Evolutionary conservation across 2,888 invertebrate genomes (phyloP).

Genomic region (Timema podura): DNA sequence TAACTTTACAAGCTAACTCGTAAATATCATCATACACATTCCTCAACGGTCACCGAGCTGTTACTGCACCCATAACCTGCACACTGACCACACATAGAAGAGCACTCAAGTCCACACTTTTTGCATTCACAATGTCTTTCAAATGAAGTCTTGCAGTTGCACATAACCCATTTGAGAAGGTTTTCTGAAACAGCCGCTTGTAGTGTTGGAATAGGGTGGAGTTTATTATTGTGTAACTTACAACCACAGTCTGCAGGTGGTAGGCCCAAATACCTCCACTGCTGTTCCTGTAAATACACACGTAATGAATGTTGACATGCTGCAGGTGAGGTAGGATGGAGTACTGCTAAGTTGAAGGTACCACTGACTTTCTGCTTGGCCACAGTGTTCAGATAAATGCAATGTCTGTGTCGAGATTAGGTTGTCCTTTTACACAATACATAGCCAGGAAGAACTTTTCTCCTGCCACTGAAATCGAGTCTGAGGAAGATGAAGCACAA

Average conservation of each 20-base stretch:
- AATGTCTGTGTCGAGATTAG: conserved; percentile 7
- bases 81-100: conserved; percentile 6
- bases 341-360: conserved; percentile 14
- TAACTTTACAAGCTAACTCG: no score
- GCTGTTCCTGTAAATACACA: conserved; percentile 11
- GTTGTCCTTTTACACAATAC: conserved; percentile 6
- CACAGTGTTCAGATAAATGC: conserved; percentile 3
- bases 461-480: conserved; percentile 5
- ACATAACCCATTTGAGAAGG: conserved; percentile 4
- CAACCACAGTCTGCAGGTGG: conserved; percentile 1
- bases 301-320: conserved; percentile 2
- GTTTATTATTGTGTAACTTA: neutral
- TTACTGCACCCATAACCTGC: neutral
- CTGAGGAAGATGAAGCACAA: neutral
- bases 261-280: conserved; percentile 4
- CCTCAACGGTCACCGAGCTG: neutral
- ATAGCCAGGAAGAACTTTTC: conserved; percentile 9
- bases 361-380: conserved; percentile 15
- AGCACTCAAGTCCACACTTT: neutral
- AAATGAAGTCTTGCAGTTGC: conserved; percentile 7
- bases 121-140: conserved; percentile 6
- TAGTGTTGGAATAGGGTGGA: conserved; percentile 7
- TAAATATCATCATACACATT: neutral
- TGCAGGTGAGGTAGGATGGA: neutral
- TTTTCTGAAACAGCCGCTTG: neutral